These are phyloP conservation scores for Lota lota DNA, from an alignment of 2,113 vertebrate species.

Conservation along the genomic window DNA sequence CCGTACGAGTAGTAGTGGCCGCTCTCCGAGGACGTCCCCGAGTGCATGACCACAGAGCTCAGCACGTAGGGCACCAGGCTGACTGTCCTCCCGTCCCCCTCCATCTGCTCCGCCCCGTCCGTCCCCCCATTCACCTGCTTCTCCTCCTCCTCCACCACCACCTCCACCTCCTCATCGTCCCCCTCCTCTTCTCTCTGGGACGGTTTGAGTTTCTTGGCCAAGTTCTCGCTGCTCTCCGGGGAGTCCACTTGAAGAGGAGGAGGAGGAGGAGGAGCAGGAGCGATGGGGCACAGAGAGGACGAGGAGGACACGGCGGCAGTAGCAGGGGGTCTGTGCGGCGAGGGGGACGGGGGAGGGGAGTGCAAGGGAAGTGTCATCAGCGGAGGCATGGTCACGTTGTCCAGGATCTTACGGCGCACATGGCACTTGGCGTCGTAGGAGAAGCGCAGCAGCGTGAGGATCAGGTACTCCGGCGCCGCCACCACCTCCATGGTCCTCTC, in stretches of 20 bases:
- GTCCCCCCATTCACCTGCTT: constrained; percentile 44
- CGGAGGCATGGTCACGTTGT: constrained; percentile 88
- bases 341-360: constrained; percentile 35
- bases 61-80: constrained; percentile 81
- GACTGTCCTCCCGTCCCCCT: constrained; percentile 38
- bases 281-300: too few relatives aligned
- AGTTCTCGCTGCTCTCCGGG: constrained; percentile 85
- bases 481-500: constrained; percentile 92
- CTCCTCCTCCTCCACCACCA: constrained; percentile 73
- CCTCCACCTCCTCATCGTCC: too few relatives aligned
- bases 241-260: constrained; percentile 74
- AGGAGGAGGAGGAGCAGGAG: too few relatives aligned
- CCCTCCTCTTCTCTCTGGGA: constrained; percentile 82
- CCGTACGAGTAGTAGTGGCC: constrained; percentile 98
- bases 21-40: constrained; percentile 95
- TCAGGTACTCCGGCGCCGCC: constrained; percentile 93
- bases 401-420: constrained; percentile 92
- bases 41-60: constrained; percentile 96
- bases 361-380: constrained; percentile 85
- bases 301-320: constrained; percentile 24
- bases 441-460: constrained; percentile 94
- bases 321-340: constrained; percentile 47
- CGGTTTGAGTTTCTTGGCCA: constrained; percentile 94
- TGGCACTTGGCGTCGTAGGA: constrained; percentile 94
- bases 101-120: constrained; percentile 50